Base-by-base conservation (phyloP, 2,113 vertebrate genomes). In the Chaetura pelagica region DNA sequence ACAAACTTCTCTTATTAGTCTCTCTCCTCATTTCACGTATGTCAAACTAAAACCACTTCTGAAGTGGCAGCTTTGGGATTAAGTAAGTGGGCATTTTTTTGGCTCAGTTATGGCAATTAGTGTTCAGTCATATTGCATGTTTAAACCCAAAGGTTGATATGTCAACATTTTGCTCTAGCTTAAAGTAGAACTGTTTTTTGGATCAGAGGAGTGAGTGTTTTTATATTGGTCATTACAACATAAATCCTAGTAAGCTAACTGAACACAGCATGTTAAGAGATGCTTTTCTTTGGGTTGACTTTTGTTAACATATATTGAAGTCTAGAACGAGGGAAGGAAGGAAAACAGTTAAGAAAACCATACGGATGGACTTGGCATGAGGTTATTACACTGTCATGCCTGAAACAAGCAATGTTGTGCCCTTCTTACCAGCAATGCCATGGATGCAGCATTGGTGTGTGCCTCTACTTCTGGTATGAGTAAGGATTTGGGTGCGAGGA, bases 101-200 rank as follows among this genome's bases (percentile, higher is more conserved):
- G 49, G 42, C 67, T 94, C 91, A 91, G 3, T 95, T 95, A 86
- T 18, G 52, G 71, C 91, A 95, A 79, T 93, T 93, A 89, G 27
- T 63, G 68, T 91, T 96, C 85, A 57, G 58, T 87, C 51, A 8
- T 85, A 57, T 9, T 95, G 52, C 34, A 9, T 57, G 38, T 85
- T 96, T 86, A 92, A 91, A 91, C 54, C 38, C 34, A 32, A 66
- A 52, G 49, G 26, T 42, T 92, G 84, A 48, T 27, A 22, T n/a
- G 29, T 89, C 69, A 67, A 22, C 12, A 16, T 89, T 89, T 90
- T 84, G 57, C 35, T 73, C 44, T 58, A 46, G 29, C 46, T 85
- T 87, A 48, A 92, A 82, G 64, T 24, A 74, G 29, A 10, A 8
- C 42, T 92, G 10, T 51, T 91, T 89, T 91, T 89, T 82, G 75